Conservation (phyloP, 2,888 invertebrate species). For the Apoderus coryli region DNA sequence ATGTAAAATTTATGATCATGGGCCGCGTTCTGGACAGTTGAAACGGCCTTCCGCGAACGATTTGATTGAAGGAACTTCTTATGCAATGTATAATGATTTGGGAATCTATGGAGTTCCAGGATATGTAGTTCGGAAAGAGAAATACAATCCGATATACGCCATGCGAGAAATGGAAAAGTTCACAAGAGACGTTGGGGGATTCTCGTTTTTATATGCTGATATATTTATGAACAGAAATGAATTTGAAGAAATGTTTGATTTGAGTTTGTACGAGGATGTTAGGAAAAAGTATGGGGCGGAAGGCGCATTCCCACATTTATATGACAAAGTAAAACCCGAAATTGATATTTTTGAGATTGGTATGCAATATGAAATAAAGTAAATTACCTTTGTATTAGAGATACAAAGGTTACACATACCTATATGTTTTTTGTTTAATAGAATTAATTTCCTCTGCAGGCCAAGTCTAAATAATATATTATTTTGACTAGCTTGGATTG, state of each 20-base stretch:
- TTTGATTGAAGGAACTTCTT: constrained; percentile 47
- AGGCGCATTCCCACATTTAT: constrained; percentile 47
- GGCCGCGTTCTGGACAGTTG: constrained; percentile 42
- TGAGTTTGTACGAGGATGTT: constrained; percentile 45
- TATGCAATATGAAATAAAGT: constrained; percentile 18
- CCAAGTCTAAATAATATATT: too few relatives aligned
- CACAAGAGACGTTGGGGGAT: constrained; percentile 50
- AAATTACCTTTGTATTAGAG: constrained; percentile 5
- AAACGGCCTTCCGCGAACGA: constrained; percentile 40
- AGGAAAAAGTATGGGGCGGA: constrained; percentile 43
- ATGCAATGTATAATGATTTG: constrained; percentile 56
- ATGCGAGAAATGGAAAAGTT: constrained; percentile 59
- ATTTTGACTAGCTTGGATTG: too few relatives aligned
- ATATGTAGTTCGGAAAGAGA: constrained; percentile 39
- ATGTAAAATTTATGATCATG: constrained; percentile 49
- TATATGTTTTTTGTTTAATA: too few relatives aligned
- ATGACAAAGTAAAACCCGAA: constrained; percentile 52
- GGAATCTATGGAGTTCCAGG: constrained; percentile 57
- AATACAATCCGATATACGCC: constrained; percentile 47
- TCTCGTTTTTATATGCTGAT: constrained; percentile 54
- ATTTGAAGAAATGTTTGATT: constrained; percentile 54
- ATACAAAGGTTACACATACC: too few relatives aligned
- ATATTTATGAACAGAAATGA: constrained; percentile 51
- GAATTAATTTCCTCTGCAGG: too few relatives aligned
- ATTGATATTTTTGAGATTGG: constrained; percentile 48